Conservation (phyloP, 2,113 vertebrate species). For the Catharus fuscescens region DNA sequence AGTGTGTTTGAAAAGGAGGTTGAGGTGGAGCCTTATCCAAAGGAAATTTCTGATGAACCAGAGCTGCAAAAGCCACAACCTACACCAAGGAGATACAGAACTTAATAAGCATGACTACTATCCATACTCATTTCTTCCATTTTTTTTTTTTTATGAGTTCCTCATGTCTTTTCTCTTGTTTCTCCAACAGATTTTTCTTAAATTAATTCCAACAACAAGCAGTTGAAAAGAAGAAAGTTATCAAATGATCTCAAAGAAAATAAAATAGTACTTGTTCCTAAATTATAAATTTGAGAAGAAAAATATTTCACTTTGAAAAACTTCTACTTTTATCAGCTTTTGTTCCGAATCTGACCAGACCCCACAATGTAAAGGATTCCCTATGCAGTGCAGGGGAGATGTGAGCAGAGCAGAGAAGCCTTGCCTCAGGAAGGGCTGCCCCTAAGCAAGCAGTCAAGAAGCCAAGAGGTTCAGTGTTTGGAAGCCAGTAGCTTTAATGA, state of each 20-base stretch:
- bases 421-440: not conserved
- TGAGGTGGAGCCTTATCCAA: conserved; percentile 91
- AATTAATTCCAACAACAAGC: not conserved
- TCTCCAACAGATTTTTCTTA: not conserved
- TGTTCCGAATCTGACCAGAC: not conserved
- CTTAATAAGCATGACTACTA: not conserved
- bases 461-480: not conserved
- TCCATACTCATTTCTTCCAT: not conserved
- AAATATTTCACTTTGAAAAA: not conserved
- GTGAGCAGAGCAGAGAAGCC: not conserved
- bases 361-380: not conserved
- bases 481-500: not conserved
- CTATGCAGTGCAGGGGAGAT: not conserved
- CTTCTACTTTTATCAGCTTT: not conserved
- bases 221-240: not conserved
- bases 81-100: conserved; percentile 58
- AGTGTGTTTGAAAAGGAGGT: conserved; percentile 91
- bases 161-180: not conserved
- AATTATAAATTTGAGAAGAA: not conserved
- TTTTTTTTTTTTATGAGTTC: not conserved
- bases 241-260: not conserved
- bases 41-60: conserved; percentile 87
- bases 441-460: not conserved
- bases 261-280: not conserved
- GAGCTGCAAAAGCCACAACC: conserved; percentile 88